phyloP scores from a whole-genome alignment of 92 coral and sea anemone genomes.

The Umimayanthus kanabou region DNA sequence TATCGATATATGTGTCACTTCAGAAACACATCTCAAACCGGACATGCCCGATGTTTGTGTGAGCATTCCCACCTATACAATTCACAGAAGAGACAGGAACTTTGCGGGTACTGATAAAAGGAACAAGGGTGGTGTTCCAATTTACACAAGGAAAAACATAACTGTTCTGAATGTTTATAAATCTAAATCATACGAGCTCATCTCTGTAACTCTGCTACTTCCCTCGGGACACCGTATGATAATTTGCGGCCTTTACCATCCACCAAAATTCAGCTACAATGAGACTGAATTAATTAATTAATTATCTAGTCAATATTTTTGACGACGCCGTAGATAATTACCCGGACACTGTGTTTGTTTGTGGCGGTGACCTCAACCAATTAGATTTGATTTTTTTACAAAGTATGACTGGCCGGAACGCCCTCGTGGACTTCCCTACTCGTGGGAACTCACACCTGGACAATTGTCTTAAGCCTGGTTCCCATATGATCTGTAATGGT shows the following conservation, averaged over 20 bases:
- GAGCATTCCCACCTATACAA: constrained; percentile 42
- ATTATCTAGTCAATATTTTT: background rate
- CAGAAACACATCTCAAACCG: constrained; percentile 50
- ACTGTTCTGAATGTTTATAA: constrained; percentile 51
- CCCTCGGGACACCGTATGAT: constrained; percentile 22
- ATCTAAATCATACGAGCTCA: constrained; percentile 16
- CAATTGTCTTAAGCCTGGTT: no score
- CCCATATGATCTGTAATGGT: no score
- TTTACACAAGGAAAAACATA: constrained; percentile 51
- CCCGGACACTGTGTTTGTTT: constrained; percentile 29
- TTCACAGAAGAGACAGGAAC: constrained; percentile 54
- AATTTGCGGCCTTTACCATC: constrained; percentile 24
- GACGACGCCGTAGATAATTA: constrained; percentile 20
- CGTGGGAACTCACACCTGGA: constrained; percentile 21
- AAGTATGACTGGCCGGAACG: constrained; percentile 21
- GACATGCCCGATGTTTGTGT: constrained; percentile 62
- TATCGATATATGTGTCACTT: constrained; percentile 54
- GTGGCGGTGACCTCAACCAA: constrained; percentile 43
- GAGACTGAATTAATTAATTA: background rate
- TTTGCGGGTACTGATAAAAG: constrained; percentile 50
- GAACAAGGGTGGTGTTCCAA: constrained; percentile 66
- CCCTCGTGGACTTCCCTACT: no score
- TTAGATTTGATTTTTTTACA: background rate
- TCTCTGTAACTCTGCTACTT: background rate
- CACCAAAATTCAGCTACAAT: constrained; percentile 17